phyloP scores from a whole-genome alignment of 2,888 invertebrate species.

The Coenonympha glycerion region DNA sequence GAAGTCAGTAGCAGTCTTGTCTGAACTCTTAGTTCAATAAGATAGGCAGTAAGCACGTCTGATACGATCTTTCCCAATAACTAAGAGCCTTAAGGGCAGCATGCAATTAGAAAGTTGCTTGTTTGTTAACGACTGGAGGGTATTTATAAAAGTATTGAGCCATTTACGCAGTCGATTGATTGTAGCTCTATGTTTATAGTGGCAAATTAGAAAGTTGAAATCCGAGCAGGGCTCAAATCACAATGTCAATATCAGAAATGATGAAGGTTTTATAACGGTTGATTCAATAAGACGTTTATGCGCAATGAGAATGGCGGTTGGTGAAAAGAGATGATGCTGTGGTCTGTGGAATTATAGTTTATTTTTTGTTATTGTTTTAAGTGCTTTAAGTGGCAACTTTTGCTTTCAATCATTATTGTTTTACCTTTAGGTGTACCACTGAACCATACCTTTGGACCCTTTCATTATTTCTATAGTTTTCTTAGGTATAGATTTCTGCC shows the following conservation, averaged over 20 bases:
- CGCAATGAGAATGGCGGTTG: background rate
- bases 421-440: too few species aligned
- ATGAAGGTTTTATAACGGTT: background rate
- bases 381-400: too few species aligned
- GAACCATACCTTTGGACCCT: too few species aligned
- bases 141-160: slow-evolving; percentile 59
- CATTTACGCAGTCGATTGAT: slow-evolving; percentile 54
- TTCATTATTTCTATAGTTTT: too few species aligned
- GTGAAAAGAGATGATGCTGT: too few species aligned
- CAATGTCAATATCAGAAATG: slow-evolving; percentile 29
- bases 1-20: background rate
- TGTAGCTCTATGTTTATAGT: slow-evolving; percentile 44
- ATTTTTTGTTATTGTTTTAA: too few species aligned
- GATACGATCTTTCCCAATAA: slow-evolving; percentile 12
- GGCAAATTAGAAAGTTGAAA: slow-evolving; percentile 69
- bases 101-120: slow-evolving; percentile 56
- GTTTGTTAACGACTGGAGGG: slow-evolving; percentile 50
- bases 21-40: slow-evolving; percentile 2
- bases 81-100: slow-evolving; percentile 33
- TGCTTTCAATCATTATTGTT: too few species aligned
- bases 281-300: background rate
- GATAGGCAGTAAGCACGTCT: too few species aligned
- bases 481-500: too few species aligned
- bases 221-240: slow-evolving; percentile 46
- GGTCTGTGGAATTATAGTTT: too few species aligned